Conservation (phyloP, 1,140 invertebrate genomes). For the Penaeus vannamei region DNA sequence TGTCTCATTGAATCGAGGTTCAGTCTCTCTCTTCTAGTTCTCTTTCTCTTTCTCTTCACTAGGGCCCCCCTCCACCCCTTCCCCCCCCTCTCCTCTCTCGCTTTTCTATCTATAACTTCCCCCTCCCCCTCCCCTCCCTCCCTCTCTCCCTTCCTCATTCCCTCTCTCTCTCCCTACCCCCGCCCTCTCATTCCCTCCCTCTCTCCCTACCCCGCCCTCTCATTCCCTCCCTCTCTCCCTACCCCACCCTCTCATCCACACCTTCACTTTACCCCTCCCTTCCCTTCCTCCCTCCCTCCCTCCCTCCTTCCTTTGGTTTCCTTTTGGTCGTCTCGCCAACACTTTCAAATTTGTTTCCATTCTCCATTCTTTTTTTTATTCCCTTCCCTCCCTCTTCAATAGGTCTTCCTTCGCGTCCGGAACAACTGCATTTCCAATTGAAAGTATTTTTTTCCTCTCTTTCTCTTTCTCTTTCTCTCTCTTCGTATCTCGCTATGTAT, state of each 20-base stretch:
- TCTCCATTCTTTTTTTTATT: neutral
- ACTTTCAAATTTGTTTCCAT: neutral
- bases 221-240: neutral
- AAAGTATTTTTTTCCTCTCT: neutral
- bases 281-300: neutral
- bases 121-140: neutral
- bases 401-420: slow-evolving; percentile 5
- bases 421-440: slow-evolving; percentile 1
- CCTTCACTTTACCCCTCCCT: neutral
- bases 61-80: too few relatives aligned
- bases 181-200: neutral
- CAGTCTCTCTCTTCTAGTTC: neutral
- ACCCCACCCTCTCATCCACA: too few relatives aligned
- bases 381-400: neutral
- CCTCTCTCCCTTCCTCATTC: neutral
- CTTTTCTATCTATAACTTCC: too few relatives aligned
- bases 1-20: neutral
- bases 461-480: too few relatives aligned
- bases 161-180: neutral
- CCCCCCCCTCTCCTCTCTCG: too few relatives aligned
- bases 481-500: neutral
- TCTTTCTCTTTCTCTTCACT: too few relatives aligned
- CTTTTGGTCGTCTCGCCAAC: neutral
- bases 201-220: neutral
- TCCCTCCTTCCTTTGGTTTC: neutral